Percentiles rank a stretch among this genome's conserved stretches.
Conservation (phyloP, 1,140 invertebrate species). For the Aporrectodea caliginosa region DNA sequence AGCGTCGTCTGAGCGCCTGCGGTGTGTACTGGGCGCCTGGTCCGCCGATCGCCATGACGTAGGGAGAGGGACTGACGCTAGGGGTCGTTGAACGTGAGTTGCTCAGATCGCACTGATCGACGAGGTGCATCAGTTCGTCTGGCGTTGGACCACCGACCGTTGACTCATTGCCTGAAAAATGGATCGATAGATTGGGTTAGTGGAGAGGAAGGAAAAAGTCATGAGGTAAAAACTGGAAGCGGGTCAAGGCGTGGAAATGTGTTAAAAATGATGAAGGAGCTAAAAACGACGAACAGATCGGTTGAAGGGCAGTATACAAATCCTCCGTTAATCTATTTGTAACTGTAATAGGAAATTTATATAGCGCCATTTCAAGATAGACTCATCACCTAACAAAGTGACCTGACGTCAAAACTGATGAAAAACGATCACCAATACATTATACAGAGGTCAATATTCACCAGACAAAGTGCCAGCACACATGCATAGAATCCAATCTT, state of each 20-base stretch:
- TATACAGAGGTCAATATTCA: too few relatives aligned
- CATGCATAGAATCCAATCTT: not conserved
- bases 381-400: too few relatives aligned
- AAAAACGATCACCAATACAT: too few relatives aligned
- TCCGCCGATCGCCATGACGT: slow-evolving; percentile 6
- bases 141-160: slow-evolving; percentile 75
- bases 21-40: not conserved
- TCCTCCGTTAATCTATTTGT: too few relatives aligned
- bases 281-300: too few relatives aligned
- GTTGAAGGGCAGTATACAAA: too few relatives aligned
- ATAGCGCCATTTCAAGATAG: too few relatives aligned
- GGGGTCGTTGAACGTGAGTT: slow-evolving; percentile 63
- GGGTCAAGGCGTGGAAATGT: too few relatives aligned
- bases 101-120: slow-evolving; percentile 85
- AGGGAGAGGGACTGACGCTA: slow-evolving; percentile 76
- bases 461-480: slow-evolving; percentile 5
- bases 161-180: not conserved
- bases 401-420: too few relatives aligned
- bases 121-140: slow-evolving; percentile 78
- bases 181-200: not conserved
- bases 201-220: not conserved
- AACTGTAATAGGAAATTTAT: too few relatives aligned
- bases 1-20: not conserved
- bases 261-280: too few relatives aligned
- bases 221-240: too few relatives aligned